phyloP scores from a whole-genome alignment of 2,113 vertebrate species.

The Patagioenas fasciata region DNA sequence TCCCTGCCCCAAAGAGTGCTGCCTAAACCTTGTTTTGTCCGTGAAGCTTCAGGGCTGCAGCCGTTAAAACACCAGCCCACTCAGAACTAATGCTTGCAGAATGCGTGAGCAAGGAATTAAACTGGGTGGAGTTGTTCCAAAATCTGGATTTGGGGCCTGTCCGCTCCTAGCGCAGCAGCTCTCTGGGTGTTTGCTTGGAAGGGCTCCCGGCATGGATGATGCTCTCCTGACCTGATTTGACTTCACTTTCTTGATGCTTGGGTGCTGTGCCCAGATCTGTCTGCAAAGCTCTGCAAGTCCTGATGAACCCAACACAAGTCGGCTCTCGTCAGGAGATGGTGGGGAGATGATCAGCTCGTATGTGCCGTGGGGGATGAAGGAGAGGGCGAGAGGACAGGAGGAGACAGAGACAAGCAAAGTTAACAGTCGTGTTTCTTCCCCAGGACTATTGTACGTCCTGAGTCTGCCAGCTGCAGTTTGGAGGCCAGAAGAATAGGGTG shows the following conservation, averaged over 20 bases:
- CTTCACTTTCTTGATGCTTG: conserved; percentile 2
- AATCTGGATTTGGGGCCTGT: conserved; percentile 47
- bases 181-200: conserved; percentile 65
- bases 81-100: conserved; percentile 46
- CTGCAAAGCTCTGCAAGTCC: neutral
- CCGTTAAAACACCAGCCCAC: neutral
- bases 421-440: conserved; percentile 40
- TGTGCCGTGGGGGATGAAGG: neutral
- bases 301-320: neutral
- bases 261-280: neutral
- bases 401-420: neutral
- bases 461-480: conserved; percentile 41
- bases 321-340: neutral
- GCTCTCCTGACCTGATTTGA: conserved; percentile 62
- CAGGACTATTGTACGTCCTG: neutral
- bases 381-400: neutral
- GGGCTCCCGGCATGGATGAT: conserved; percentile 39
- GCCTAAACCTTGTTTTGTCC: conserved; percentile 16
- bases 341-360: neutral
- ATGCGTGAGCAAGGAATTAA: conserved; percentile 43
- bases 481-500: conserved; percentile 40
- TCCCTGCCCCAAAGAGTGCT: neutral
- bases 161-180: neutral
- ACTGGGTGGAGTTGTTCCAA: conserved; percentile 58
- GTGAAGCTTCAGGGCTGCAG: neutral